Conservation (phyloP, 2,113 vertebrate genomes). For the Puffinus mauretanicus region DNA sequence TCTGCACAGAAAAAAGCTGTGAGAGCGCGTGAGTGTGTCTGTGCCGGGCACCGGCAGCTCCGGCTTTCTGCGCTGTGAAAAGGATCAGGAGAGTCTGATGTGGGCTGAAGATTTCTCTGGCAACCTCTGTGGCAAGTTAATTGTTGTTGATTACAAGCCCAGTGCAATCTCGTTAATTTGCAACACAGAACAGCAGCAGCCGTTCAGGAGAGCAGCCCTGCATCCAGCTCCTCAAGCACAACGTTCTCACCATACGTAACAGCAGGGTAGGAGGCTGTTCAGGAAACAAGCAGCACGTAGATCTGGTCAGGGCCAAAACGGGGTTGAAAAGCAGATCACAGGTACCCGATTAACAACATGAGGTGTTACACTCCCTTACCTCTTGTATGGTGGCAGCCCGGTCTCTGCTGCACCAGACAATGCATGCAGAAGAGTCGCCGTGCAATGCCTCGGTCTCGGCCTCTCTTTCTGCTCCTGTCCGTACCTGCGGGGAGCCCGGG, state of each 20-base stretch:
- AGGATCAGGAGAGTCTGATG: background rate
- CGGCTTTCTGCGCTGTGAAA: background rate
- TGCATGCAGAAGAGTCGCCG: background rate
- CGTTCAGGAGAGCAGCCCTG: background rate
- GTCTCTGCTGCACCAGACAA: background rate
- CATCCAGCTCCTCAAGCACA: background rate
- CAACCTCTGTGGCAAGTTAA: constrained; percentile 16
- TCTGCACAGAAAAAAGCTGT: background rate
- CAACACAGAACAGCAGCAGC: background rate
- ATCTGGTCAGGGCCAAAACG: background rate
- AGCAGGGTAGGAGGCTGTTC: background rate
- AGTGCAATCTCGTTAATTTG: constrained; percentile 40
- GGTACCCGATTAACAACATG: background rate
- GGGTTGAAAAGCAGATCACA: background rate
- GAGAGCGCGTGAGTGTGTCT: too few relatives aligned
- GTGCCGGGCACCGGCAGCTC: background rate
- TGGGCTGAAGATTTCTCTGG: background rate
- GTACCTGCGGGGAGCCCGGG: rapidly evolving
- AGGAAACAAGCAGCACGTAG: background rate
- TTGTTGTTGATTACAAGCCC: constrained; percentile 45
- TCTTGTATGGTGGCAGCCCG: background rate
- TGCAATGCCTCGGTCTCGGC: rapidly evolving
- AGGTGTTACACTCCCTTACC: background rate
- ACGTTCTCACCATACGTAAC: background rate
- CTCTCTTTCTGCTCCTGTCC: background rate